Base-by-base conservation (phyloP, 1,140 invertebrate species). In the Aphaenogaster rudis region DNA sequence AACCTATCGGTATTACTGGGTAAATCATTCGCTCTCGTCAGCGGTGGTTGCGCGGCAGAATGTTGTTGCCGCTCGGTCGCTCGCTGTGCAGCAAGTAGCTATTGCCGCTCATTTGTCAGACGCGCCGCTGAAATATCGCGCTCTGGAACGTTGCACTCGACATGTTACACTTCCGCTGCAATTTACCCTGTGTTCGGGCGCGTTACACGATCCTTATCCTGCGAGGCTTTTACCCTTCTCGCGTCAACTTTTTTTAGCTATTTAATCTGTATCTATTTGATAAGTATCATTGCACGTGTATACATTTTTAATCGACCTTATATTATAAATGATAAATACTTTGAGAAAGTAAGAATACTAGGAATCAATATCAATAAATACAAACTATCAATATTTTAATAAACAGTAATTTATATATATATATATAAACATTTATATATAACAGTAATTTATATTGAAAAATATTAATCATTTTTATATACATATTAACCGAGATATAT, bases 51-150 rank as follows among this genome's bases (percentile, higher is more conserved):
- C 48, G 61, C 63, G 79, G 61, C 84, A 89, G 90, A 91, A 91
- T 91, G 90, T 91, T 79, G 90, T 88, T 90, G 59, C 81, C 61
- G 28, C 64, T 71, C 66, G 63, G 76, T 72, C 74, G 79, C 88
- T 87, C 88, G 78, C 81, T 72, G 85, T 86, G 64, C 82, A 88
- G 88, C 90, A 89, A 91, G 90, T 91, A 91, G 90, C 90, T 91
- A 91, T 91, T 91, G 90, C 90, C 85, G 88, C 90, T 91, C 90
- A 89, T 91, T 91, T 91, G 91, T 91, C 91, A 91, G 88, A 77
- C 88, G 64, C 88, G 69, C 76, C 88, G 81, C 81, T 91, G 90
- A 91, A 91, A 91, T 91, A 91, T 91, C 86, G 72, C 77, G 81
- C 81, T 84, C 90, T 76, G 80, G 88, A 91, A 63, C 82, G 74